Evolutionary conservation across 2,888 invertebrate species (phyloP).

Genomic region (Drosophila subquinaria): DNA sequence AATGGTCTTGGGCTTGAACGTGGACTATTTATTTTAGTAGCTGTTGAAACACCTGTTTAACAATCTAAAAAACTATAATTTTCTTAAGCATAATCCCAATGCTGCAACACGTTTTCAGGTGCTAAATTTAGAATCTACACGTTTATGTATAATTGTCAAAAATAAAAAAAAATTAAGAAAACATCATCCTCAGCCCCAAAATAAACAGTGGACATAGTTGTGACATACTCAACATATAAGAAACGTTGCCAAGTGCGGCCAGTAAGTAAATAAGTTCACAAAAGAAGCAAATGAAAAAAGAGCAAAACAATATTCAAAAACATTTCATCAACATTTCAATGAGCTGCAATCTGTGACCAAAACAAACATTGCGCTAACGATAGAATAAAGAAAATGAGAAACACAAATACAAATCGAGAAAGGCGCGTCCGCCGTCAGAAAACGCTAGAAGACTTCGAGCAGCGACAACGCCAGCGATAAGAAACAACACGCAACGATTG

Average conservation of each 20-base stretch:
- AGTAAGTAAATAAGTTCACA: constrained; percentile 25
- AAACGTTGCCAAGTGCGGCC: constrained; percentile 54
- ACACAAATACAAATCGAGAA: background rate
- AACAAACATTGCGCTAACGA: constrained; percentile 51
- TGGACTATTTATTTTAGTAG: constrained; percentile 2
- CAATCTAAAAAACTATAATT: background rate
- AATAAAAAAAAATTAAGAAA: constrained; percentile 20
- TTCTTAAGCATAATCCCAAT: constrained; percentile 1
- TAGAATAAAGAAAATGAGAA: constrained; percentile 23
- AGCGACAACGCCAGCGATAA: constrained; percentile 1
- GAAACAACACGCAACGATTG: constrained; percentile 31
- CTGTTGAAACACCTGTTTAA: background rate
- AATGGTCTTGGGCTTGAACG: background rate
- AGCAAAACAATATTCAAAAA: constrained; percentile 13
- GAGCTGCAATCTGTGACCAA: constrained; percentile 53
- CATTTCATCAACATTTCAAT: constrained; percentile 42
- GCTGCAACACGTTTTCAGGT: constrained; percentile 28
- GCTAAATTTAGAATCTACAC: constrained; percentile 53
- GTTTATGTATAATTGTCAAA: constrained; percentile 66
- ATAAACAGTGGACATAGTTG: constrained; percentile 1
- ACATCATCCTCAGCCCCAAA: background rate
- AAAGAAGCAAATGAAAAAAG: constrained; percentile 7
- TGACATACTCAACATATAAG: constrained; percentile 1
- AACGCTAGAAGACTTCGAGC: constrained; percentile 54
- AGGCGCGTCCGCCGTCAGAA: constrained; percentile 41